Percentiles rank a stretch among this genome's conserved stretches.
Evolutionary conservation across 2,888 invertebrate species (phyloP).

Genomic region (Caradrina clavipalpis): DNA sequence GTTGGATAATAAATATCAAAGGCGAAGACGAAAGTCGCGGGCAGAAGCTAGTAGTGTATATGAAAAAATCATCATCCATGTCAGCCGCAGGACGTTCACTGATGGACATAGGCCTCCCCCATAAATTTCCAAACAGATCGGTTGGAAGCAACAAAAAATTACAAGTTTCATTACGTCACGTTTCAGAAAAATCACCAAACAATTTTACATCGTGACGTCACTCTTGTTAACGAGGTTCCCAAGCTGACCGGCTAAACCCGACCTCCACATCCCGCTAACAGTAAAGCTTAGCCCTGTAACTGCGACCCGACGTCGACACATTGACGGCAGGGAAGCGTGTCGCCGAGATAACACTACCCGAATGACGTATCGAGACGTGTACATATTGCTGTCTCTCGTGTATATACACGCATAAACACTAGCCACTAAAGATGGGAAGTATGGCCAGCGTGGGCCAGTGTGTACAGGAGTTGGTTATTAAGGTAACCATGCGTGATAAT

Average conservation of each 20-base stretch:
- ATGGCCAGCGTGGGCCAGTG: not conserved
- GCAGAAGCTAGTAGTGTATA: no score
- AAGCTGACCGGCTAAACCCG: constrained; percentile 1
- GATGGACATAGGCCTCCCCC: no score
- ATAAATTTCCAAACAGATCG: no score
- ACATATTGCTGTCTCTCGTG: constrained; percentile 24
- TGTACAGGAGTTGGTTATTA: no score
- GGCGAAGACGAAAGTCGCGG: no score
- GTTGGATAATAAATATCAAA: no score
- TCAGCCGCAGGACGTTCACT: no score
- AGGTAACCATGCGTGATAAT: not conserved
- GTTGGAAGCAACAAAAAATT: no score
- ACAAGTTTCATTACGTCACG: no score
- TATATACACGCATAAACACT: not conserved
- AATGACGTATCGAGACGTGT: constrained; percentile 51
- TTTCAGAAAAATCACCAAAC: constrained; percentile 8
- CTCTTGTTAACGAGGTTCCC: constrained; percentile 9
- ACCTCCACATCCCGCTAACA: constrained; percentile 37
- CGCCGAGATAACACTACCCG: constrained; percentile 35
- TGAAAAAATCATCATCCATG: no score
- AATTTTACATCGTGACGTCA: not conserved
- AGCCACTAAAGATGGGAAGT: not conserved
- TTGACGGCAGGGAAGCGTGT: constrained; percentile 34
- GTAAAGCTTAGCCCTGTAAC: constrained; percentile 38
- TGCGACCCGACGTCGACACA: constrained; percentile 35